Percentiles rank a stretch among this genome's conserved stretches.
phyloP scores from a whole-genome alignment of 2,113 vertebrate genomes.

The Gymnorhina tibicen region DNA sequence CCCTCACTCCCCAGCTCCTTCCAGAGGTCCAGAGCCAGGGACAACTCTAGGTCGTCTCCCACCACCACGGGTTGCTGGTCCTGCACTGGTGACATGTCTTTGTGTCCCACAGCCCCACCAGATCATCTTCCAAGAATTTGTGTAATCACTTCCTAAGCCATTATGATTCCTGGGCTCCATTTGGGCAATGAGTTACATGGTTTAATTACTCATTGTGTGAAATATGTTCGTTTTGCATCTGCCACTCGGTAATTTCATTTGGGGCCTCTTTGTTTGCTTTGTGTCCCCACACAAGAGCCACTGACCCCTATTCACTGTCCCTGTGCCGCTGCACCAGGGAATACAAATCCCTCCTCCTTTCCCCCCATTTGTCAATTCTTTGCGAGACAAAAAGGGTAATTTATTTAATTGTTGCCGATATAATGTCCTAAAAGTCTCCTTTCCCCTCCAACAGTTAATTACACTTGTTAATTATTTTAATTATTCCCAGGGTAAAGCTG shows the following conservation, averaged over 20 bases:
- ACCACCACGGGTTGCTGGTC: rapidly evolving
- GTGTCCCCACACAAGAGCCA: conserved; percentile 23
- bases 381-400: conserved; percentile 28
- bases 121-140: not conserved
- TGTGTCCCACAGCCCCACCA: not conserved
- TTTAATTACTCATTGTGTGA: not conserved
- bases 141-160: not conserved
- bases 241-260: not conserved
- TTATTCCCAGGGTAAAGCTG: not conserved
- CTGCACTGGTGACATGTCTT: rapidly evolving
- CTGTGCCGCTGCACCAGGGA: not conserved
- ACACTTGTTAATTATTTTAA: conserved; percentile 36
- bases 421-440: not conserved
- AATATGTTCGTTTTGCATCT: not conserved
- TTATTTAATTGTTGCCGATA: conserved; percentile 32
- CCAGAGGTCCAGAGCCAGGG: not conserved
- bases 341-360: not conserved
- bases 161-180: not conserved
- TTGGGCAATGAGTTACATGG: not conserved
- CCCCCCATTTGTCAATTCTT: not conserved
- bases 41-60: not conserved
- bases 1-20: not conserved
- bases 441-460: conserved; percentile 26
- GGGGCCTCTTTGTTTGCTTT: conserved; percentile 34
- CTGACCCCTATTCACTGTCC: not conserved